Base-by-base conservation (phyloP, 2,797 vertebrate species). In the Paedocypris micromegethes region DNA sequence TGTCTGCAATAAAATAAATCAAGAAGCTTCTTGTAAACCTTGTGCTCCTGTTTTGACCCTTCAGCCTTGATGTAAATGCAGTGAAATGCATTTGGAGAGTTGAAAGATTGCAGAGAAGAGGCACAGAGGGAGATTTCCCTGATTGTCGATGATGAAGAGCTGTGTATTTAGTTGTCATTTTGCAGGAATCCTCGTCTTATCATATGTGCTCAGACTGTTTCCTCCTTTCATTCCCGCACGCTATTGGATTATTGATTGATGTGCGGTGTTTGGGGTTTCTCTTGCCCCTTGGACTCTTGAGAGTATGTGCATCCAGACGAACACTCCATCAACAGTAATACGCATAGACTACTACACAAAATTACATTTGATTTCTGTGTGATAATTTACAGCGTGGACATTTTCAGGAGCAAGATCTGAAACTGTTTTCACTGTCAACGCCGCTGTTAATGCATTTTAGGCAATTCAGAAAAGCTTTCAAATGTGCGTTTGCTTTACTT, bases 111-210 rank as follows among this genome's bases (percentile, higher is more conserved):
- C 41, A 39, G 46, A 52, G 66, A 4, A 53, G 48, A 59, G 37
- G 54, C 39, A 8, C 42, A 47, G 46, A 67, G 54, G 42, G 51
- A 57, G 68, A 70, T 71, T 44, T 40, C 52, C 9, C 62, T 74
- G 68, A 77, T 69, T 70, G 62, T 54, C n/a, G 54, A 61, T 75
- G 71, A 77, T 60, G 62, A 57, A 73, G 55, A 52, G 65, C 60
- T 66, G 48, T 44, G 52, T 65, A 49, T 49, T 47, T 40, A 63
- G 38, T 59, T 69, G 56, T 64, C 44, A 56, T 63, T 23, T 74
- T 68, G 74, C 46, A 61, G 57, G 70, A 76, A 76, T 75, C 58
- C 64, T 70, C 70, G 65, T 77, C 60, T 79, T 77, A 77, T 68
- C 76, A 62, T 60, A 62, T 74, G 75, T 68, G 64, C 41, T 59